Conservation (phyloP, 2,797 vertebrate genomes). For the Choloepus didactylus region DNA sequence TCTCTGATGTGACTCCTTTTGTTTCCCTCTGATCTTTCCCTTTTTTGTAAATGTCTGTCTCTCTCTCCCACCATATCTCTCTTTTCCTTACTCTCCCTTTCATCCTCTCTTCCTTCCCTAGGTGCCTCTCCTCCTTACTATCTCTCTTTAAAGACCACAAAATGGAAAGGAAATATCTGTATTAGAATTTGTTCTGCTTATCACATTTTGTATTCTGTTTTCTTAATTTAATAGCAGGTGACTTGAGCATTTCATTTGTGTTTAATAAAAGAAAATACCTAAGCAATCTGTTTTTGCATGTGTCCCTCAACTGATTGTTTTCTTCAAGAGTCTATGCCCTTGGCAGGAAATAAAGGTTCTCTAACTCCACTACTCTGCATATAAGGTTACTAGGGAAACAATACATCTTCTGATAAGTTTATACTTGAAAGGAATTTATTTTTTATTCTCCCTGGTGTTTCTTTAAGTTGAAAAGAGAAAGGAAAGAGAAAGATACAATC, state of each 20-base stretch:
- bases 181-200: slow-evolving; percentile 15
- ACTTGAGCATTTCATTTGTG: slow-evolving; percentile 18
- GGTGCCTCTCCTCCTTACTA: not conserved
- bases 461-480: slow-evolving; percentile 50
- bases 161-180: not conserved
- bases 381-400: slow-evolving; percentile 64
- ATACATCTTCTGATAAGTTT: slow-evolving; percentile 46
- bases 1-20: not conserved
- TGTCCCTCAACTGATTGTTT: not conserved
- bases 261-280: slow-evolving; percentile 34
- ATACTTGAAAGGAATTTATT: slow-evolving; percentile 8
- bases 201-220: not conserved
- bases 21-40: not conserved
- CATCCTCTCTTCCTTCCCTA: no score
- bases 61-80: not conserved
- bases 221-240: not conserved
- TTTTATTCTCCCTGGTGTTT: not conserved
- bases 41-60: not conserved
- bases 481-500: slow-evolving; percentile 42
- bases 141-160: not conserved
- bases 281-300: not conserved
- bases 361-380: not conserved
- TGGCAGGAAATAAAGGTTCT: slow-evolving; percentile 49
- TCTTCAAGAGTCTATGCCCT: not conserved
- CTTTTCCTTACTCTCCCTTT: not conserved